Conservation (phyloP, 2,113 vertebrate genomes). For the Ariopsis seemanni region DNA sequence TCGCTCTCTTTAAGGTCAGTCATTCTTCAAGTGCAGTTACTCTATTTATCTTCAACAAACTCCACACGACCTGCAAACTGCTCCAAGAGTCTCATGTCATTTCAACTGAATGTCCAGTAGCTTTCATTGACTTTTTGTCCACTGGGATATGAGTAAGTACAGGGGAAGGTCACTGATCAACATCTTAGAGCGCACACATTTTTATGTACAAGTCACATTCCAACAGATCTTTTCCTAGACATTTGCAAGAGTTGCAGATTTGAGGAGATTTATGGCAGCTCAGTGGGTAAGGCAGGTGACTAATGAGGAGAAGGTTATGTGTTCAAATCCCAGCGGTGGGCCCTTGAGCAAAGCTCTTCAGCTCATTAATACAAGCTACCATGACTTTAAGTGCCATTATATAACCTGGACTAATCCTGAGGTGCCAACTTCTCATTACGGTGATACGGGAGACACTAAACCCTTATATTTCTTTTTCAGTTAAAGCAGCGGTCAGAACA, state of each 20-base stretch:
- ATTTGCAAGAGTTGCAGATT: slow-evolving; percentile 17
- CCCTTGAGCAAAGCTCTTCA: neutral
- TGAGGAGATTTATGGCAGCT: neutral
- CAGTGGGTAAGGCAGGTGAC: neutral
- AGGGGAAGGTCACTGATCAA: slow-evolving; percentile 41
- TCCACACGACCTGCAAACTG: slow-evolving; percentile 39
- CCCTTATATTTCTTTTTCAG: neutral
- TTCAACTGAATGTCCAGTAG: slow-evolving; percentile 8
- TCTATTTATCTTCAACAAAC: slow-evolving; percentile 22
- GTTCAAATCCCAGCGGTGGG: neutral
- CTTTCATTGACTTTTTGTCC: neutral
- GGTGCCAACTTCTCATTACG: neutral
- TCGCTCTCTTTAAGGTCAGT: slow-evolving; percentile 32
- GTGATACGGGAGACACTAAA: neutral
- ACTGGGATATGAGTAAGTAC: slow-evolving; percentile 34
- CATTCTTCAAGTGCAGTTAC: slow-evolving; percentile 26
- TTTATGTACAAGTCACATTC: slow-evolving; percentile 29
- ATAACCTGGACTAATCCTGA: neutral
- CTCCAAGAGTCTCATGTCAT: neutral
- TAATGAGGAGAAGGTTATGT: neutral
- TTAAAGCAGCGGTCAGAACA: neutral
- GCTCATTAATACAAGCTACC: neutral
- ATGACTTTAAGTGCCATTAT: neutral
- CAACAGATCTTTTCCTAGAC: neutral
- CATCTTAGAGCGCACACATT: slow-evolving; percentile 34